Evolutionary conservation across 2,797 vertebrate genomes (phyloP).

Genomic region (Melanotaenia trifasciata): DNA sequence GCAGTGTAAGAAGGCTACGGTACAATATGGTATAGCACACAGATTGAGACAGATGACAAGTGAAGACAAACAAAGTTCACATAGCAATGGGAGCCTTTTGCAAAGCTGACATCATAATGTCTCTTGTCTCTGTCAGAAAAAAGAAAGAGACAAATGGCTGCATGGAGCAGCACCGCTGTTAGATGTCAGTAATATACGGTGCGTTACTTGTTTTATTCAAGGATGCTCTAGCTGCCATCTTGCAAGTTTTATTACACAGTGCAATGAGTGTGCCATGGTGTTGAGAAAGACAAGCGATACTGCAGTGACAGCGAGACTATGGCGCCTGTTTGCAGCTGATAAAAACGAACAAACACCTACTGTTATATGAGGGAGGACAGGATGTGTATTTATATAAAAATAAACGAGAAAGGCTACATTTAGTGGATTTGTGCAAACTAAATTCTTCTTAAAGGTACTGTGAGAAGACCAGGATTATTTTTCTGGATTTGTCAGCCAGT

Average conservation of each 20-base stretch:
- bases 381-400: not conserved
- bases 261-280: conserved; percentile 17
- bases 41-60: conserved; percentile 77
- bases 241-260: conserved; percentile 34
- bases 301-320: conserved; percentile 2
- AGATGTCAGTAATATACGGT: conserved; percentile 56
- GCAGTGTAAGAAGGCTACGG: conserved; percentile 21
- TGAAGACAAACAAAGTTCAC: conserved; percentile 79
- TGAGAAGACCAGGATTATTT: not conserved
- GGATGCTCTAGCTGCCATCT: conserved; percentile 27
- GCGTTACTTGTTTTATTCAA: conserved; percentile 50
- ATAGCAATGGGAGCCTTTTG: conserved; percentile 65
- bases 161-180: conserved; percentile 41
- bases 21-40: conserved; percentile 50
- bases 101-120: conserved; percentile 71
- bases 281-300: conserved; percentile 22
- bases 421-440: conserved; percentile 9
- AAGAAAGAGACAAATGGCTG: conserved; percentile 64
- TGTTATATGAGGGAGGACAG: not conserved
- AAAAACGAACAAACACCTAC: conserved; percentile 32
- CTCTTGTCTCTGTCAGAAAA: conserved; percentile 67
- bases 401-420: not conserved
- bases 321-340: conserved; percentile 37
- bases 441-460: conserved; percentile 5
- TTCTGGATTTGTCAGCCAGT: not conserved